Percentiles rank a stretch among this genome's conserved stretches.
phyloP scores from a whole-genome alignment of 1,140 invertebrate species.

The Drosophila teissieri region DNA sequence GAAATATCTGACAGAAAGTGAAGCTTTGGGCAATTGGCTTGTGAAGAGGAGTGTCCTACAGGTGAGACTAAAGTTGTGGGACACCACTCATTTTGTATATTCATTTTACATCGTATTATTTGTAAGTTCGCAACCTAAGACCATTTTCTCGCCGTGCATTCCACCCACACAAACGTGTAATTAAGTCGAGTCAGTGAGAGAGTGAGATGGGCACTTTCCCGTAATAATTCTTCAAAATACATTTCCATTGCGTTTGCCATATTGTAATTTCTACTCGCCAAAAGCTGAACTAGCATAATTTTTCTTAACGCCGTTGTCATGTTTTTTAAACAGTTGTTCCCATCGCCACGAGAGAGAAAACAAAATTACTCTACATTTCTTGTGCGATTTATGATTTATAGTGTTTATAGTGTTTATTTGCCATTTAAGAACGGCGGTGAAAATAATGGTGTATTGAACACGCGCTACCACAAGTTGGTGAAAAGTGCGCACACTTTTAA shows the following conservation, averaged over 20 bases:
- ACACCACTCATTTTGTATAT: no score
- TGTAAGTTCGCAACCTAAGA: not conserved
- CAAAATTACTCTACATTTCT: constrained; percentile 22
- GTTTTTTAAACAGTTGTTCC: constrained; percentile 48
- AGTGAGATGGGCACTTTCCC: constrained; percentile 9
- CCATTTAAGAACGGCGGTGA: constrained; percentile 3
- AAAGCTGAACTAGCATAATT: constrained; percentile 57
- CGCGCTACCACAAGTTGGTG: constrained; percentile 42
- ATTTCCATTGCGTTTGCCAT: constrained; percentile 29
- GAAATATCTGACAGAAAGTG: constrained; percentile 28
- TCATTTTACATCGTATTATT: no score
- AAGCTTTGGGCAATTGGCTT: constrained; percentile 7
- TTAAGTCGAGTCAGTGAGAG: not conserved
- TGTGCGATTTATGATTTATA: constrained; percentile 3
- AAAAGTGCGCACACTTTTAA: constrained; percentile 74
- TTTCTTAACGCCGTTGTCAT: constrained; percentile 70
- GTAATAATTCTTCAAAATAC: constrained; percentile 10
- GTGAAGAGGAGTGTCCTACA: constrained; percentile 8
- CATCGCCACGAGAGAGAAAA: constrained; percentile 33
- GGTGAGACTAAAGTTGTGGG: not conserved
- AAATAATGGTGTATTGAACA: constrained; percentile 63
- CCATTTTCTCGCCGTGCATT: not conserved
- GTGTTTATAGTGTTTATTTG: constrained; percentile 31
- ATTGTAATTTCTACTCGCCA: constrained; percentile 26
- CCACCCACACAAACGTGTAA: not conserved